Base-by-base conservation (phyloP, 2,113 vertebrate species). In the Heterocephalus glaber region DNA sequence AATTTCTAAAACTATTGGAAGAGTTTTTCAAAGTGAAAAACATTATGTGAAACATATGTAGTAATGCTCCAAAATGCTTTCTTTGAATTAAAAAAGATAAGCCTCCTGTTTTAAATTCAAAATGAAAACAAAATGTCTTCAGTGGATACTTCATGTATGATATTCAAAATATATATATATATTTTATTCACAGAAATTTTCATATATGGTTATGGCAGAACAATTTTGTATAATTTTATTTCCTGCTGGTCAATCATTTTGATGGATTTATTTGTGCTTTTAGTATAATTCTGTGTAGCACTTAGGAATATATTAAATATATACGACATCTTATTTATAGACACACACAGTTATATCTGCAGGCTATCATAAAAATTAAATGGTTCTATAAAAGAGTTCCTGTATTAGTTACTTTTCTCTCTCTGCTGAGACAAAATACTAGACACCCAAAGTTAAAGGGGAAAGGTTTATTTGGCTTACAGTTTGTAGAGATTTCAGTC, bases 21-120 rank as follows among this genome's bases (percentile, higher is more conserved):
- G 61, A 83, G 49, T 83, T 93, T 87, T 83, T 89, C 56, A 84
- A 91, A 86, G 61, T 72, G 86, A 91, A 96, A 52, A 68, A 58
- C 28, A 44, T 66, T 86, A 22, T 33, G 30, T 58, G 61, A 95
- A 97, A 90, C 90, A 24, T 90, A 26, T 85, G 22, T 20, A 86
- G 49, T 65, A 82, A 63, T 86, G 35, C 24, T 83, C 49, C 80
- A 76, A 65, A 90, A n/a, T 74, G 70, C 16, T 38, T 74, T 68
- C 52, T 60, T 72, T 89, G 13, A 33, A 41, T 63, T 30, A 56
- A 54, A 63, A 74, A 77, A 88, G 80, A 49, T 38, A 44, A 96
- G 77, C 2, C 7, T 68, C 82, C 22, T 83, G 20, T 38, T 83
- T 91, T 56, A 93, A 82, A 66, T 89, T 92, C n/a, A 86, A 93